Evolutionary conservation across 2,797 vertebrate genomes (phyloP), one percentile per base, ranked within the genome.

Genomic region (Moxostoma hubbsi): DNA sequence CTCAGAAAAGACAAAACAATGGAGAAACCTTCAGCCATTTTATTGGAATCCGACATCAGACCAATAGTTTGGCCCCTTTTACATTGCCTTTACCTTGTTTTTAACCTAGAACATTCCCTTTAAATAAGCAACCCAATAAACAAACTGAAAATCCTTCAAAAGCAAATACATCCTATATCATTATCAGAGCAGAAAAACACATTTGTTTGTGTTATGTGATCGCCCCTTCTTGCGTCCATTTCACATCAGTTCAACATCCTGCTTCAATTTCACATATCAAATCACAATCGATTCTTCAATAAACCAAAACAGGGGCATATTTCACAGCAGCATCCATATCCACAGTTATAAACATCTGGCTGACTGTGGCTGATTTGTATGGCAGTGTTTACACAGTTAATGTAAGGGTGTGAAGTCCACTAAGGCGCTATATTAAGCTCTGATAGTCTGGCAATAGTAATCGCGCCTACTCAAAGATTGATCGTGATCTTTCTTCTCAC

Each of bases 331-430:
- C 68, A 13, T 64, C 65, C 43, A 36, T 63, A 46, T 18, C 51
- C 8, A 57, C 59, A 58, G 45, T 24, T 45, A 8, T 85, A 94
- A 58, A 79, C 77, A 79, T 72, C 82, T 75, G 62, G 72, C 67
- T 57, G 24, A 43, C 45, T 16, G 51, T 49, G 62, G 72, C 59
- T 51, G 73, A 75, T 68, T 51, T 15, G 47, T 51, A 72, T 18
- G 50, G 65, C 9, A 63, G 50, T 80, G 73, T 71, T 61, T 80
- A 72, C 68, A 71, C 78, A 13, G n/a, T 43, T 53, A n/a, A 67
- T 54, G 24, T 59, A 51, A 55, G 36, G 46, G 63, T 76, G 82
- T 47, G 73, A 85, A 64, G 72, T 79, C 81, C 81, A 13, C 68
- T 12, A 46, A 81, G 84, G 16, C 5, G 43, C 73, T 85, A 81